Evolutionary conservation across 2,797 vertebrate species (phyloP).

Genomic region (Macrochelys suwanniensis): DNA sequence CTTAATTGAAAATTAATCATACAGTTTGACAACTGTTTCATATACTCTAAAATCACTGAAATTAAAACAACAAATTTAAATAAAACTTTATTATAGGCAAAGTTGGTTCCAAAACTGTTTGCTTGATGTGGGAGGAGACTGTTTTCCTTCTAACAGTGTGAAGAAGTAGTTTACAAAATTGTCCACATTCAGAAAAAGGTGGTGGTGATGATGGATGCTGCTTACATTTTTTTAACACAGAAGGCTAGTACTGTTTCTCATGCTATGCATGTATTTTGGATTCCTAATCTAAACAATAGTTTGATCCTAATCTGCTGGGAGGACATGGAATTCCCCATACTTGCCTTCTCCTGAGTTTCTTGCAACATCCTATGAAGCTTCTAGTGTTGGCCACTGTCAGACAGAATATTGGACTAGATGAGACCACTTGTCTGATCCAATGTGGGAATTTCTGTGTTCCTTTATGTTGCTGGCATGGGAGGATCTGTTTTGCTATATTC

Average conservation of each 20-base stretch:
- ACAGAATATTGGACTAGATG: neutral
- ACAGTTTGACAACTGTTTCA: too few relatives aligned
- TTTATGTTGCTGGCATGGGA: neutral
- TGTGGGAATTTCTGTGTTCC: neutral
- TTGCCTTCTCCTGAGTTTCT: neutral
- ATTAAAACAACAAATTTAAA: neutral
- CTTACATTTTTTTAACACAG: neutral
- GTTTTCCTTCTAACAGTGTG: neutral
- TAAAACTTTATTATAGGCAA: neutral
- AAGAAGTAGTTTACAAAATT: neutral
- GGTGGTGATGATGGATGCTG: neutral
- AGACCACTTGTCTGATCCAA: neutral
- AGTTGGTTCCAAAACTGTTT: neutral
- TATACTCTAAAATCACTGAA: too few relatives aligned
- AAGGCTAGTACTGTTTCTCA: neutral
- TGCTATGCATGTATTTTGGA: neutral
- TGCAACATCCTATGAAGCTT: conserved; percentile 15
- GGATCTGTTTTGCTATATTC: neutral
- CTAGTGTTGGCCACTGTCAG: conserved; percentile 27
- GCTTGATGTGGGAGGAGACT: neutral
- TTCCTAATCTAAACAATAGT: conserved; percentile 1
- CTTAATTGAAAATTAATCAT: too few relatives aligned
- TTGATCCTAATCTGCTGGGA: conserved; percentile 35
- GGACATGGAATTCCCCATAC: conserved; percentile 28
- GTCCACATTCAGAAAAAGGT: neutral